Base-by-base conservation (phyloP, 2,113 vertebrate genomes). In the Cryptotis parvus region DNA sequence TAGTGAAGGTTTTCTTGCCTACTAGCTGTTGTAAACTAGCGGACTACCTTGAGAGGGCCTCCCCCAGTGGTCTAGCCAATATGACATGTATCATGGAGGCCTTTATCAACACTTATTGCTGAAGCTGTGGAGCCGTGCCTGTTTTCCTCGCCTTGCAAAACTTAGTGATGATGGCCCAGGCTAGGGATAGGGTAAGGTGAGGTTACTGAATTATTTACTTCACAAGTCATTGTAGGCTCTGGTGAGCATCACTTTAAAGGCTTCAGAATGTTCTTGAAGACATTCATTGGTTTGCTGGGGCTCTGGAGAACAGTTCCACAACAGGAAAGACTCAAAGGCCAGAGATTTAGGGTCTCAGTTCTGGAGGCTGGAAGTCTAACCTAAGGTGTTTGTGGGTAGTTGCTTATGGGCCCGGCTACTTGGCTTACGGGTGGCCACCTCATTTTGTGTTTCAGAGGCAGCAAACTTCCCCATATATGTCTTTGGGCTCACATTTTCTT, bases 31-130 rank as follows among this genome's bases (percentile, higher is more conserved):
- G 68, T 35, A 22, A 43, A 41, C 79, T 85, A 11, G 1, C 11
- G 12, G 12, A 20, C 4, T 4, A 0, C 45, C 1, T n/a, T 6
- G 20, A 27, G 18, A 29, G 1, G 0, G 3, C 14, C 39, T n/a
- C n/a, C 45, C 76, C 58, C 16, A 1, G 9, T 20, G 14, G 39
- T 1, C 39, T 24, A 3, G 68, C 20, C 12, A 0, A 35, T 74
- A 9, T 45, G 4, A 6, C 20, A 26, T 0, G 29, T 11, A 22
- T 49, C 45, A 37, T n/a, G 11, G 10, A 11, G 35, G 45, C 68
- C 84, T 90, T 11, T 29, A 5, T 65, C 4, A 61, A 0, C 5
- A 9, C 27, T 84, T 73, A 26, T 7, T 16, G 26, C 11, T 4
- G 18, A 29, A 14, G 35, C 37, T 63, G 1, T 80, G 72, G 9